These are phyloP conservation scores for Antitype chi DNA, from an alignment of 2,888 invertebrate genomes.

Conservation along the genomic window DNA sequence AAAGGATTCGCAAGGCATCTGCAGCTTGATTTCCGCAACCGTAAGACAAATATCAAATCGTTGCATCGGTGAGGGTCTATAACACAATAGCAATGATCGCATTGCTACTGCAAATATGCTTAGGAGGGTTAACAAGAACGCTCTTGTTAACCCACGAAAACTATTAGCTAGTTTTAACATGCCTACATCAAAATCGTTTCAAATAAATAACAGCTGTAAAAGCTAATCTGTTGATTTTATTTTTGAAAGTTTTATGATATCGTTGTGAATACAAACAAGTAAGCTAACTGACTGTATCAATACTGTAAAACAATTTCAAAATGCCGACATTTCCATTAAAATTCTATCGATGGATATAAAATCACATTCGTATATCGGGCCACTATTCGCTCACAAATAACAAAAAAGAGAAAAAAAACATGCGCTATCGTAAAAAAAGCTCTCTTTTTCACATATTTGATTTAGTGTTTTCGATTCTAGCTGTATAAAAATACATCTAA, in stretches of 20 bases:
- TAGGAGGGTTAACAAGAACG: not conserved
- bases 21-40: not conserved
- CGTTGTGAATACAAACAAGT: conserved; percentile 49
- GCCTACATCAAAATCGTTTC: not conserved
- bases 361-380: conserved; percentile 52
- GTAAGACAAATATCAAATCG: not conserved
- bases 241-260: conserved; percentile 37
- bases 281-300: conserved; percentile 53
- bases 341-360: conserved; percentile 42
- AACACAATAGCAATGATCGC: not conserved
- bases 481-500: conserved; percentile 47
- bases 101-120: not conserved
- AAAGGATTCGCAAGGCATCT: not conserved
- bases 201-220: conserved; percentile 11
- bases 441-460: conserved; percentile 61
- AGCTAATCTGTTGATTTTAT: conserved; percentile 25
- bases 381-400: conserved; percentile 47
- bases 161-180: not conserved
- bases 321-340: conserved; percentile 49
- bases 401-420: conserved; percentile 31
- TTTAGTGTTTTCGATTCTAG: conserved; percentile 61
- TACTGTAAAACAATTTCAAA: conserved; percentile 47
- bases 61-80: not conserved
- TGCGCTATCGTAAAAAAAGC: conserved; percentile 35
- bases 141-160: too few species aligned